Evolutionary conservation across 2,113 vertebrate species (phyloP).

Genomic region (Ptychochromis oligacanthus): DNA sequence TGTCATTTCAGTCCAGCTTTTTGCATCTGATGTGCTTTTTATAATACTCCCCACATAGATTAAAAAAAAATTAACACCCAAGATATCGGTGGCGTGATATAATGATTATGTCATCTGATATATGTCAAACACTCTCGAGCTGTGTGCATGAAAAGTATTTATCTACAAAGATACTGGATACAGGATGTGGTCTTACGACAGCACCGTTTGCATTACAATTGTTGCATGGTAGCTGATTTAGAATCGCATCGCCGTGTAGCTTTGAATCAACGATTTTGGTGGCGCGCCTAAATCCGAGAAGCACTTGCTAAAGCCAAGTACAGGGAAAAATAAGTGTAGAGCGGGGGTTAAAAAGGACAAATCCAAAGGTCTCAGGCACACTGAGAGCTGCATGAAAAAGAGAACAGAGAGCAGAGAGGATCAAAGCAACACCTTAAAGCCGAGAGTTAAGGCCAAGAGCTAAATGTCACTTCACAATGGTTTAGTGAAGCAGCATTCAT

Average conservation of each 20-base stretch:
- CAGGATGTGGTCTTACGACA: constrained; percentile 1
- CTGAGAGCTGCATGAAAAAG: constrained; percentile 10
- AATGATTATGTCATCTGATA: neutral
- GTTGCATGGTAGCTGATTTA: neutral
- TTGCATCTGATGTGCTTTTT: neutral
- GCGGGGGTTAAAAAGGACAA: neutral
- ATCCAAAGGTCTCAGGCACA: constrained; percentile 25
- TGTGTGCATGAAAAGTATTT: neutral
- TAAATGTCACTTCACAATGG: constrained; percentile 29
- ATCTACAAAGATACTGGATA: neutral
- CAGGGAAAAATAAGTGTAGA: neutral
- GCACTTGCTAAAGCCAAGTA: neutral
- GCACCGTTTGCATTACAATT: neutral
- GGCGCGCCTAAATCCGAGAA: neutral
- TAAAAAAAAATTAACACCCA: neutral
- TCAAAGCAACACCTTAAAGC: constrained; percentile 28
- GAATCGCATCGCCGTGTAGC: neutral
- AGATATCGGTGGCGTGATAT: neutral
- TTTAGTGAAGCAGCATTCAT: neutral
- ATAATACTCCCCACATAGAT: neutral
- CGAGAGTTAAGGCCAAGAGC: neutral
- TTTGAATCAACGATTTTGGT: neutral
- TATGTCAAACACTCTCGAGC: neutral
- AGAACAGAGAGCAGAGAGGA: constrained; percentile 1
- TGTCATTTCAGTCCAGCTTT: neutral